Percentiles rank a stretch among this genome's conserved stretches.
These are phyloP conservation scores for Actenoides hombroni DNA, from an alignment of 2,113 vertebrate genomes.

Conservation along the genomic window DNA sequence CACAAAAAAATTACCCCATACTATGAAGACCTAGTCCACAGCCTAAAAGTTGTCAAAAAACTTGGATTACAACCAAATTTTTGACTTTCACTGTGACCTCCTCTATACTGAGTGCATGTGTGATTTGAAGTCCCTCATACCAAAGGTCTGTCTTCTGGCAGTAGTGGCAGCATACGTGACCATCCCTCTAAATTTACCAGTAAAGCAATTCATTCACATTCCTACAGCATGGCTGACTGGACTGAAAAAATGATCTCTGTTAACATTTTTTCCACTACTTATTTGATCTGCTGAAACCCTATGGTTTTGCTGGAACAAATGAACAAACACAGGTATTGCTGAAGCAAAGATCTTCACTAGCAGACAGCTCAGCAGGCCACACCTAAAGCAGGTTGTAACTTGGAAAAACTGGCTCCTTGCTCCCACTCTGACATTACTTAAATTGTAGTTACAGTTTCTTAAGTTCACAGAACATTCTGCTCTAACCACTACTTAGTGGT, in stretches of 20 bases:
- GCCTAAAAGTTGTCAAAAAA: not conserved
- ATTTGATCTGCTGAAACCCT: not conserved
- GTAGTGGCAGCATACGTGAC: not conserved
- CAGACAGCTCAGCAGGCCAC: not conserved
- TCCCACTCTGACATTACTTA: not conserved
- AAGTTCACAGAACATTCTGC: not conserved
- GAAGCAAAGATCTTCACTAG: not conserved
- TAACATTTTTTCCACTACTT: not conserved
- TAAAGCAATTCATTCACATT: not conserved
- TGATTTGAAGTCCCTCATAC: not conserved
- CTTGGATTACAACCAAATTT: not conserved
- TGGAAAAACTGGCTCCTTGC: not conserved
- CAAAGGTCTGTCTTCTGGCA: not conserved
- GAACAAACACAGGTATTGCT: not conserved
- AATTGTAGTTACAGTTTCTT: accelerated
- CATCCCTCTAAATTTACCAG: not conserved
- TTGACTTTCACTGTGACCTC: not conserved
- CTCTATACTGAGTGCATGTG: not conserved
- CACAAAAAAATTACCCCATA: not conserved
- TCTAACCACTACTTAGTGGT: not conserved
- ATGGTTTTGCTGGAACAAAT: not conserved
- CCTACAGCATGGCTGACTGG: not conserved
- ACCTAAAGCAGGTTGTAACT: not conserved
- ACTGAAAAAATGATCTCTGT: not conserved
- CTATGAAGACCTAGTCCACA: not conserved